phyloP scores from a whole-genome alignment of 53 echinoderm and acorn worm genomes.

The Hippasteria phrygiana region DNA sequence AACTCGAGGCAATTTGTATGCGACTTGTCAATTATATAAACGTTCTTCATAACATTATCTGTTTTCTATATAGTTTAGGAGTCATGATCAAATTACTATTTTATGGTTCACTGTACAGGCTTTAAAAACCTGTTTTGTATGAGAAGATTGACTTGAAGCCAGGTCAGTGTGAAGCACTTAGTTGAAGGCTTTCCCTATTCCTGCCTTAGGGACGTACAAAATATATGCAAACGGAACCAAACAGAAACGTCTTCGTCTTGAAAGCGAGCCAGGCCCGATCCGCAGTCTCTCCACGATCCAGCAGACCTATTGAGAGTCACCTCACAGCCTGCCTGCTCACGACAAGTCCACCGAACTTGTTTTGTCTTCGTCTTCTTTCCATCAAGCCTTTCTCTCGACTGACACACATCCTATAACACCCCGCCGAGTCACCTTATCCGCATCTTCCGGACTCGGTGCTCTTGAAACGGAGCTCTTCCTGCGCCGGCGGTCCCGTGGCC shows the following conservation, averaged over 20 bases:
- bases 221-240: too few relatives aligned
- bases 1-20: too few relatives aligned
- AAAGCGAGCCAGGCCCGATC: background rate
- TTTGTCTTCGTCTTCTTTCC: background rate
- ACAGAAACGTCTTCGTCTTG: too few relatives aligned
- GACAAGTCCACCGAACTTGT: slow-evolving; percentile 18
- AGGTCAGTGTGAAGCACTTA: too few relatives aligned
- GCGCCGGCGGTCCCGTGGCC: slow-evolving; percentile 26
- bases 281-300: background rate
- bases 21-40: too few relatives aligned
- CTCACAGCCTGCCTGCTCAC: slow-evolving; percentile 2
- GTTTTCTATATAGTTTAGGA: too few relatives aligned
- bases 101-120: too few relatives aligned
- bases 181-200: too few relatives aligned
- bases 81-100: too few relatives aligned
- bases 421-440: slow-evolving; percentile 57
- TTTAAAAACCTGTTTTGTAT: too few relatives aligned
- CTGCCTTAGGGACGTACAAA: background rate
- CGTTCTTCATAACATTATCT: too few relatives aligned
- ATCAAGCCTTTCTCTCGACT: background rate
- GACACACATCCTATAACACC: slow-evolving; percentile 39
- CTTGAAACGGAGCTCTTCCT: slow-evolving; percentile 63
- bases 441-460: slow-evolving; percentile 50
- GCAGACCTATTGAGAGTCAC: slow-evolving; percentile 24
- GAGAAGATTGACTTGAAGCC: too few relatives aligned